A percentile compares a stretch with the other conserved stretches of the same genome.
Conservation (phyloP, 2,888 invertebrate species). For the Dascillus cervinus region DNA sequence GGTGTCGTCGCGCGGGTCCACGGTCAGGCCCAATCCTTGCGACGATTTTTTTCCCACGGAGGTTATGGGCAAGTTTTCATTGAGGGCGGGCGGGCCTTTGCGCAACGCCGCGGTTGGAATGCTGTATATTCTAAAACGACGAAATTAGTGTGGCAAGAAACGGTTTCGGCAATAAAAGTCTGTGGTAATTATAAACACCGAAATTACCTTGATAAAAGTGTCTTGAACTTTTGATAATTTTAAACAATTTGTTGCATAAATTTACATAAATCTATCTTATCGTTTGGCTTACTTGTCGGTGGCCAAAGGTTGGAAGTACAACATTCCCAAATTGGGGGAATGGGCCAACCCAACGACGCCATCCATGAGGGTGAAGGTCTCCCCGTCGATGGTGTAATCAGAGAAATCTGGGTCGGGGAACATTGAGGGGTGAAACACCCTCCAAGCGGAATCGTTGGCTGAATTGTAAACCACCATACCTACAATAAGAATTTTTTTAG, state of each 20-base stretch:
- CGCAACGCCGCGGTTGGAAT: slow-evolving; percentile 65
- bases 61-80: slow-evolving; percentile 64
- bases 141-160: too few relatives aligned
- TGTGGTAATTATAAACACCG: too few relatives aligned
- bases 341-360: slow-evolving; percentile 64
- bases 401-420: slow-evolving; percentile 77
- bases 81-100: slow-evolving; percentile 64
- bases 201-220: too few relatives aligned
- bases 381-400: slow-evolving; percentile 63
- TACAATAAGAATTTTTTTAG: too few relatives aligned
- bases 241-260: too few relatives aligned
- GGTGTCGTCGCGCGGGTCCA: slow-evolving; percentile 65
- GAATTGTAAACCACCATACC: slow-evolving; percentile 59
- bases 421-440: slow-evolving; percentile 74
- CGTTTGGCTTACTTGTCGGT: slow-evolving; percentile 50
- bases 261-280: too few relatives aligned
- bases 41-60: slow-evolving; percentile 78
- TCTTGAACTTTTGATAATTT: too few relatives aligned
- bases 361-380: slow-evolving; percentile 63
- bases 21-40: slow-evolving; percentile 67
- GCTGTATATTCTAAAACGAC: slow-evolving; percentile 60
- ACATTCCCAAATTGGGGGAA: slow-evolving; percentile 53
- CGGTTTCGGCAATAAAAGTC: too few relatives aligned
- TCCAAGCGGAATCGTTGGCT: slow-evolving; percentile 68
- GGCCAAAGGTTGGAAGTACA: slow-evolving; percentile 68